Evolutionary conservation across 2,797 vertebrate genomes (phyloP), one percentile per base, ranked within the genome.

Genomic region (Sebastes vulpes): DNA sequence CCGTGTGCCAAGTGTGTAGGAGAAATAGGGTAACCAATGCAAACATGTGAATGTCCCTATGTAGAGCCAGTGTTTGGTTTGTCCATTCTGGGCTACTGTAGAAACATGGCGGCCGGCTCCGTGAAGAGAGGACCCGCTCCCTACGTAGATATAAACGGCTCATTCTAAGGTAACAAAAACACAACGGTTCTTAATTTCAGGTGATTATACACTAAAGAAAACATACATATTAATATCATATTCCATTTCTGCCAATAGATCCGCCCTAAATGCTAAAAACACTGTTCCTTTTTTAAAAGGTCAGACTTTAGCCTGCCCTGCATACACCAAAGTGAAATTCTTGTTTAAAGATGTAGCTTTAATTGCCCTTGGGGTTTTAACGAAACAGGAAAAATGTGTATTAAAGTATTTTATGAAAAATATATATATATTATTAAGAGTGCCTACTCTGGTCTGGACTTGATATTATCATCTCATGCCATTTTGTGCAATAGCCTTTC

Each of bases 401-500:
- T 74, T 70, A 4, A 59, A 78, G 14, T 59, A 31, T 75, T 84
- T 74, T 63, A 56, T 75, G 28, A 25, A 78, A 71, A 65, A 61
- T 25, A 18, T 57, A 61, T 25, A 23, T 60, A 61, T 63, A 25
- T 25, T 63, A 10, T 70, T 20, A 53, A 59, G 64, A 78, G 86
- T 93, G 92, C 91, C 92, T 92, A 64, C 53, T 83, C 28, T 68
- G 53, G 60, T 69, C 46, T 68, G 69, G 64, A 84, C 58, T 82
- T 83, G 56, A 83, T 59, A 31, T 78, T 63, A 35, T 87, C 86
- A 89, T 92, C 88, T 92, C 88, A 86, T 87, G 29, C 69, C 72
- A 79, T 85, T 85, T 18, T 83, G 90, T 89, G 92, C 86, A 93
- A 89, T 90, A 90, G 73, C 67, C 76, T 50, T 61, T 61, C 18